These are phyloP conservation scores for Tyrannus savana DNA, from an alignment of 2,113 vertebrate genomes.

Conservation along the genomic window DNA sequence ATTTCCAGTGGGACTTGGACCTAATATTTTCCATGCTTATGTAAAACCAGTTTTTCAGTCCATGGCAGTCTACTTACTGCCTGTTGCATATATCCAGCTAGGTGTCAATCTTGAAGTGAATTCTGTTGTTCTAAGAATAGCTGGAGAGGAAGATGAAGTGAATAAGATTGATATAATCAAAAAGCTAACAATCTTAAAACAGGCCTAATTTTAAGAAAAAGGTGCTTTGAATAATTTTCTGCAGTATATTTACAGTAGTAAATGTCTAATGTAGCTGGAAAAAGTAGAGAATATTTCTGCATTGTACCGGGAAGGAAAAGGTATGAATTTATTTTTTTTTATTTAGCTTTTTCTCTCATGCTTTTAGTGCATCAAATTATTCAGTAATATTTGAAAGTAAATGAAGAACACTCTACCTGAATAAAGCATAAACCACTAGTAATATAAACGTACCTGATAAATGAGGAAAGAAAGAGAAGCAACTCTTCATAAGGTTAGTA, in stretches of 20 bases:
- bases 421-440: neutral
- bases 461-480: neutral
- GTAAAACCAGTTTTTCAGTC: neutral
- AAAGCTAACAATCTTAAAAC: neutral
- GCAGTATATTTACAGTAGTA: neutral
- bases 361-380: neutral
- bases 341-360: neutral
- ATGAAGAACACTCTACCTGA: neutral
- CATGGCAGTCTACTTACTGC: neutral
- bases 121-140: neutral
- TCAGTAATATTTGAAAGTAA: neutral
- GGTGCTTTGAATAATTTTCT: neutral
- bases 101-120: neutral
- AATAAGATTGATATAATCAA: neutral
- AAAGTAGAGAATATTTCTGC: neutral
- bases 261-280: neutral
- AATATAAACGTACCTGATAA: neutral
- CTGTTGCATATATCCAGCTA: neutral
- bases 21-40: neutral
- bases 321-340: neutral
- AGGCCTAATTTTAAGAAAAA: neutral
- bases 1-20: neutral
- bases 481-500: neutral
- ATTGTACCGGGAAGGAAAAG: neutral
- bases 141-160: neutral